Percentiles rank a stretch among this genome's conserved stretches.
Evolutionary conservation across 2,888 invertebrate species (phyloP).

Genomic region (Lithophane leautieri): DNA sequence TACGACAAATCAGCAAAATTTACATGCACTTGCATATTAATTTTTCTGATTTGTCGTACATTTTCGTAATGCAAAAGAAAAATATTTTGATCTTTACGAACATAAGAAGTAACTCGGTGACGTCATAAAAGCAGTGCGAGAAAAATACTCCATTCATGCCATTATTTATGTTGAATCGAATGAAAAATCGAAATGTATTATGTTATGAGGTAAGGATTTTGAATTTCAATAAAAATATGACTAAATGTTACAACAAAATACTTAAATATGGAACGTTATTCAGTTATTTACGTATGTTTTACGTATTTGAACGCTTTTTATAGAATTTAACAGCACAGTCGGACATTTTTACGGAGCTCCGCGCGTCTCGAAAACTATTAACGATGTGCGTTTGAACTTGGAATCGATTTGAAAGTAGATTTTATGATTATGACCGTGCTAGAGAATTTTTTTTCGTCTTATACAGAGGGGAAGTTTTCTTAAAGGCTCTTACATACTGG

Average conservation of each 20-base stretch:
- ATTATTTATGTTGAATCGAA: not conserved
- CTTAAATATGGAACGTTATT: not conserved
- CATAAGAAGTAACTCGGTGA: too few species aligned
- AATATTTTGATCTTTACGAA: too few species aligned
- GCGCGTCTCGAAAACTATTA: not conserved
- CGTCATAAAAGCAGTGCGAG: too few species aligned
- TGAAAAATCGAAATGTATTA: not conserved
- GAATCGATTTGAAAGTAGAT: not conserved
- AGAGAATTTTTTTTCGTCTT: not conserved
- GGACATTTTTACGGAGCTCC: not conserved
- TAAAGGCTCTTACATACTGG: too few species aligned
- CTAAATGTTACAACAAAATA: not conserved
- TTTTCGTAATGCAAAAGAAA: too few species aligned
- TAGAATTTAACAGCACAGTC: not conserved
- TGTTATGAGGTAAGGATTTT: not conserved
- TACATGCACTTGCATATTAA: too few species aligned
- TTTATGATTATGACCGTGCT: not conserved
- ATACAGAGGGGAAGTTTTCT: not conserved
- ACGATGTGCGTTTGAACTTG: too few species aligned
- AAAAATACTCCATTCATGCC: not conserved
- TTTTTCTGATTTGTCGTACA: too few species aligned
- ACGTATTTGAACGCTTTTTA: not conserved
- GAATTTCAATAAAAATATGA: not conserved
- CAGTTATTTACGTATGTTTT: not conserved
- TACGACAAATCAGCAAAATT: too few species aligned